Evolutionary conservation across 23 tunicate species (phyloP).

Genomic region (Clavelina lepadiformis): DNA sequence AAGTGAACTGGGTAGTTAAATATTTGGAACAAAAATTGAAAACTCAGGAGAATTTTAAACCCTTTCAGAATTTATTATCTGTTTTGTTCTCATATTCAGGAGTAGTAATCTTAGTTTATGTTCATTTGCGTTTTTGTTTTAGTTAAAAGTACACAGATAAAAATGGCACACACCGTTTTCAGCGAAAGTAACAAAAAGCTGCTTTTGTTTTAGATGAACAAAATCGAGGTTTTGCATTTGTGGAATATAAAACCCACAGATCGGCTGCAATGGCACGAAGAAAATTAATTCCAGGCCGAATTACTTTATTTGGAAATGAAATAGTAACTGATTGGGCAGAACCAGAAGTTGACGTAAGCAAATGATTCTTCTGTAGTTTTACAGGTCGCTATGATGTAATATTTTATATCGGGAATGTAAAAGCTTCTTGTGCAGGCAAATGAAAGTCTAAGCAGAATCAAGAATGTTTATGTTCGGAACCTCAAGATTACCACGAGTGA

Average conservation of each 20-base stretch:
- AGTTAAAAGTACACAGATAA: too few species aligned
- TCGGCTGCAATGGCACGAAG: conserved; percentile 97
- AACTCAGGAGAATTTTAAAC: not conserved
- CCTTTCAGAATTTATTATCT: not conserved
- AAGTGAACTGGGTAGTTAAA: conserved; percentile 49
- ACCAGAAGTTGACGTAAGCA: conserved; percentile 94
- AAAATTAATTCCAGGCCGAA: conserved; percentile 84
- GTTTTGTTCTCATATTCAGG: too few species aligned
- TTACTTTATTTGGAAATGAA: conserved; percentile 93
- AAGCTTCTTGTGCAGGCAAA: conserved; percentile 56
- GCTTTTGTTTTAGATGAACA: too few species aligned
- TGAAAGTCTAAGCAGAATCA: conserved; percentile 69
- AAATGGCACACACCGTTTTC: too few species aligned
- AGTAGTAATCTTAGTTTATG: too few species aligned
- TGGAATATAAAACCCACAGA: conserved; percentile 85
- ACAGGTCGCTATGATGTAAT: not conserved
- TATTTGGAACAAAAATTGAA: not conserved
- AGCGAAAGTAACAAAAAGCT: too few species aligned
- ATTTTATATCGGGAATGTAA: too few species aligned
- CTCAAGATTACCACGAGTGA: conserved; percentile 73
- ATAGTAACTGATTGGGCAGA: conserved; percentile 99
- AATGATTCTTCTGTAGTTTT: not conserved
- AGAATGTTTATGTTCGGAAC: conserved; percentile 92
- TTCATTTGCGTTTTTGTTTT: too few species aligned
- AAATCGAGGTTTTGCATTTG: conserved; percentile 95